phyloP scores from a whole-genome alignment of 1,140 invertebrate species.

The Papilio helenus region DNA sequence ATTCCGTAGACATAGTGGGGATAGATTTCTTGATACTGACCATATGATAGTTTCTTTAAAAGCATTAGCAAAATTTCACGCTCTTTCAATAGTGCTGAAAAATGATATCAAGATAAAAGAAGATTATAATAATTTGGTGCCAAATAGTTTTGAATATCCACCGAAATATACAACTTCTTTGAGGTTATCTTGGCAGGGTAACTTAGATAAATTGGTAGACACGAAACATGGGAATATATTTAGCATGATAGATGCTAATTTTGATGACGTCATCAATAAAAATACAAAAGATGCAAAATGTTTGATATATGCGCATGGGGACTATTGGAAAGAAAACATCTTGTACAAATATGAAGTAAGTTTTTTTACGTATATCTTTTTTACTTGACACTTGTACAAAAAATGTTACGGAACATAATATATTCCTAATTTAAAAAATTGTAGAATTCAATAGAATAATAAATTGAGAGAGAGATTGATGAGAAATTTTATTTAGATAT shows the following conservation, averaged over 20 bases:
- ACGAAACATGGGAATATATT: conserved; percentile 43
- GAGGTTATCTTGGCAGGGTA: conserved; percentile 31
- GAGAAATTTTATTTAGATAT: too few relatives aligned
- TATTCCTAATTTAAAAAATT: too few relatives aligned
- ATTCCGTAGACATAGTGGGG: conserved; percentile 36
- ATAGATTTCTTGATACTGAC: conserved; percentile 46
- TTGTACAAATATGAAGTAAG: conserved; percentile 50
- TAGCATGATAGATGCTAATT: conserved; percentile 37
- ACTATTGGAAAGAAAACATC: conserved; percentile 54
- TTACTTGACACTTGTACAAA: neutral
- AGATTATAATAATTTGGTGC: conserved; percentile 31
- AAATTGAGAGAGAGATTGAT: too few relatives aligned
- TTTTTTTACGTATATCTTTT: neutral
- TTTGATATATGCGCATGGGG: conserved; percentile 51
- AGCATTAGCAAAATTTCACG: conserved; percentile 47
- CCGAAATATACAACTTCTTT: conserved; percentile 32
- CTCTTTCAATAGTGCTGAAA: conserved; percentile 45
- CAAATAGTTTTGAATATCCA: conserved; percentile 42
- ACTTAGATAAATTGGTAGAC: conserved; percentile 42
- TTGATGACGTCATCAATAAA: conserved; percentile 26
- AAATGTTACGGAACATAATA: too few relatives aligned
- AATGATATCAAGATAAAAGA: conserved; percentile 31
- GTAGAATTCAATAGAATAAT: too few relatives aligned
- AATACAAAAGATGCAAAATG: conserved; percentile 36
- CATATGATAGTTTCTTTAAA: conserved; percentile 43